Base-by-base conservation (phyloP, 2,113 vertebrate species). In the Gnathonemus echidnorhynchus region DNA sequence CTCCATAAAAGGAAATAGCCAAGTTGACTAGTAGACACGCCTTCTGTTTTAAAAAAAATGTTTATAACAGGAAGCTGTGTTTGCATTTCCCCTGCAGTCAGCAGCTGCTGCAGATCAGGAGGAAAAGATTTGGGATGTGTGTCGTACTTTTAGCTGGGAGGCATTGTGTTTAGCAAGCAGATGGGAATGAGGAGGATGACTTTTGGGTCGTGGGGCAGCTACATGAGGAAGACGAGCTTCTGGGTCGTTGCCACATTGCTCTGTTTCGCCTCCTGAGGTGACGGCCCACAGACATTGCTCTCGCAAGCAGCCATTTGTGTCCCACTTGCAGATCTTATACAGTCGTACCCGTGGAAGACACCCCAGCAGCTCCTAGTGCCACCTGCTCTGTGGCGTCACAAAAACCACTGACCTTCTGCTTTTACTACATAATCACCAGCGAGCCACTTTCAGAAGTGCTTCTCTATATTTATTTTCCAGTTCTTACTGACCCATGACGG, bases 1-100 rank as follows among this genome's bases (percentile, higher is more conserved):
- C 7, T 90, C 95, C 94, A 92, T 95, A 95, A 92, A 95, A 92
- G 94, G 95, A 92, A 92, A 90, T 92, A 24, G 46, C 31, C 10
- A 11, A 48, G 70, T 48, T 62, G 70, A 52, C 77, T 91, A 91
- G 39, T 35, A 91, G 50, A 46, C 48, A 87, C 58, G 91, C 92
- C 11, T 5, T 53, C 5, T 58, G 17, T n/a, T 48, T 9, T 58
- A 58, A 87, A 24, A 48, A 53, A 56, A 87, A 39, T 70, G 62
- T 31, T 70, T 70, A 70, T 93, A 94, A 93, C 91, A 90, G 94
- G 95, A 95, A 95, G 94, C 93, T 92, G 49, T 53, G 70, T 11
- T 87, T 93, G 89, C 66, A 90, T 90, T 92, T 45, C 53, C 91
- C 90, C 87, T 88, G 70, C 90, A 92, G 92, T 91, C 91, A 94